Conservation (phyloP, 2,888 invertebrate species). For the Harpalus rufipes region DNA sequence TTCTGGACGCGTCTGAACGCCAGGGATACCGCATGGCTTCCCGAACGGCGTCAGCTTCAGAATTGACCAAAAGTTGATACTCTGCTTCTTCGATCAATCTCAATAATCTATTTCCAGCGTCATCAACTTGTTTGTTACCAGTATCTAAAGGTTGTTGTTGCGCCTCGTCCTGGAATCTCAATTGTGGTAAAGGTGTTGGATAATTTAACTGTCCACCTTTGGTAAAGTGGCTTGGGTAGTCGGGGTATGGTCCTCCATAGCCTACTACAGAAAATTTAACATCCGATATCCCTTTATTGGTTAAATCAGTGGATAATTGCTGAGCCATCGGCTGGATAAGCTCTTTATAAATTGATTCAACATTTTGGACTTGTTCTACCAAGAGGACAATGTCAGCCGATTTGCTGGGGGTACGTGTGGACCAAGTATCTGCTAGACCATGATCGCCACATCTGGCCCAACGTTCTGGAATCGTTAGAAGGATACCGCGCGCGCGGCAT, state of each 20-base stretch:
- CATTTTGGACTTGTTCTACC: conserved; percentile 83
- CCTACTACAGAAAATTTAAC: conserved; percentile 81
- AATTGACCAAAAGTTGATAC: conserved; percentile 73
- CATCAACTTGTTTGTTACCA: conserved; percentile 71
- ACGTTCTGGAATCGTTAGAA: conserved; percentile 81
- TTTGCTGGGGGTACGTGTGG: conserved; percentile 79
- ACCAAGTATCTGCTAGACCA: not conserved
- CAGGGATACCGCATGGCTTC: conserved; percentile 85
- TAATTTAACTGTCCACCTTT: conserved; percentile 76
- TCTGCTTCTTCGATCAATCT: conserved; percentile 70
- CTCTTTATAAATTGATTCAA: conserved; percentile 83
- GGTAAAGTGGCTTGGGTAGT: conserved; percentile 81
- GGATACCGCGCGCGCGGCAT: conserved; percentile 81
- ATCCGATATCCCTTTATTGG: conserved; percentile 83
- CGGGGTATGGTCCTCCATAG: conserved; percentile 79
- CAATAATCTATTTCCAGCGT: conserved; percentile 69
- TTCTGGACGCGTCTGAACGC: conserved; percentile 87
- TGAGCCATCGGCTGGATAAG: conserved; percentile 81
- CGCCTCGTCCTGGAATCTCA: conserved; percentile 73
- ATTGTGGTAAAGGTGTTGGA: conserved; percentile 76
- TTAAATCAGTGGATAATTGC: conserved; percentile 81
- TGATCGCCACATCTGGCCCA: conserved; percentile 81
- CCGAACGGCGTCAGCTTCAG: conserved; percentile 71
- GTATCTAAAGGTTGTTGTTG: conserved; percentile 72
- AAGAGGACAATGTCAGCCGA: conserved; percentile 90